Evolutionary conservation across 2,797 vertebrate genomes (phyloP).

Genomic region (Muscicapa comitata): DNA sequence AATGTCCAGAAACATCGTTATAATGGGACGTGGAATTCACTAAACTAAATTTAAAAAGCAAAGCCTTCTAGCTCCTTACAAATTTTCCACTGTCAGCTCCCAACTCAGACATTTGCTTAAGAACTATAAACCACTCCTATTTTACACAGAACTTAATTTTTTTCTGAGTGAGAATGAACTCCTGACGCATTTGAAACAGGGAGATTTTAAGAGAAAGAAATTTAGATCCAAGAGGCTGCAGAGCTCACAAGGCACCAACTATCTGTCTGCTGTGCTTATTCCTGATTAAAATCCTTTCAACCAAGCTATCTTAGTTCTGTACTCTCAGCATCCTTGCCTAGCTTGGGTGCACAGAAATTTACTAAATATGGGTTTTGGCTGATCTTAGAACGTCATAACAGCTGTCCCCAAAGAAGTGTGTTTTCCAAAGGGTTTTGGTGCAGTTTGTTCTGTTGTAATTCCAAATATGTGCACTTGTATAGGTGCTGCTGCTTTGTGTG

Average conservation of each 20-base stretch:
- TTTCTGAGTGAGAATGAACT: background rate
- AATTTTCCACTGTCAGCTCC: background rate
- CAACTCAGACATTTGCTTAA: background rate
- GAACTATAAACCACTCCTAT: background rate
- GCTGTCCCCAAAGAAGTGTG: background rate
- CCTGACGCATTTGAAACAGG: background rate
- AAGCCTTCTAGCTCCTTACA: background rate
- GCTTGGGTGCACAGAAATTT: background rate
- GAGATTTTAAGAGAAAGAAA: background rate
- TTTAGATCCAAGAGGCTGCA: background rate
- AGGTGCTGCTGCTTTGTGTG: background rate
- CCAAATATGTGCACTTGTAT: background rate
- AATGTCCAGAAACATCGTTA: background rate
- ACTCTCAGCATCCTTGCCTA: background rate
- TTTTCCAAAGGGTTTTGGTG: background rate
- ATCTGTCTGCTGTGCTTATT: background rate
- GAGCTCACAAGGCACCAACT: background rate
- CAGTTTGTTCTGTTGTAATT: background rate
- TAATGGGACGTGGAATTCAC: background rate
- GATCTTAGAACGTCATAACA: background rate
- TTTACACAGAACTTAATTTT: background rate
- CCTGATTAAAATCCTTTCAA: background rate
- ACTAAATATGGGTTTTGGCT: background rate
- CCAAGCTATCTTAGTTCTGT: background rate
- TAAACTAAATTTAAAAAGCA: background rate